A percentile compares a stretch with the other conserved stretches of the same genome.
phyloP scores from a whole-genome alignment of 1,140 invertebrate genomes.

The Drosophila serrata region DNA sequence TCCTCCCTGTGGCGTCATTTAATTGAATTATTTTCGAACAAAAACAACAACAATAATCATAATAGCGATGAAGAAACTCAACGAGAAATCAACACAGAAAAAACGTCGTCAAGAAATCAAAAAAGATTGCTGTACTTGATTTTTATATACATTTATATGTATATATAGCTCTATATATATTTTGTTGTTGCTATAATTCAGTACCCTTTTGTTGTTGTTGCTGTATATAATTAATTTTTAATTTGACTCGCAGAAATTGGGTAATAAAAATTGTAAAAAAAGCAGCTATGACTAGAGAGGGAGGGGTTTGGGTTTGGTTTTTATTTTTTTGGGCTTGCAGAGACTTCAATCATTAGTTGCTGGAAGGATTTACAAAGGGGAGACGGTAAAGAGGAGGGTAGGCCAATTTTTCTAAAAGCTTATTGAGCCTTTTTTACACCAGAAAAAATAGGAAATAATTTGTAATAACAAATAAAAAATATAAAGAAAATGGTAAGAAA shows the following conservation, averaged over 20 bases:
- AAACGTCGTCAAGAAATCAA: constrained; percentile 76
- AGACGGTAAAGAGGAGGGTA: not conserved
- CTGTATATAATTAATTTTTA: constrained; percentile 80
- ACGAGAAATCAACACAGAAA: constrained; percentile 41
- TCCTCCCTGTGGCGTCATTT: constrained; percentile 68
- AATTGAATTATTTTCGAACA: constrained; percentile 82
- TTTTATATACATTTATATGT: constrained; percentile 14
- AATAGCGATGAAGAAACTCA: constrained; percentile 10
- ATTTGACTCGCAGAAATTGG: constrained; percentile 80
- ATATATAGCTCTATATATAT: constrained; percentile 1
- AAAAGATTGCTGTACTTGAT: constrained; percentile 55
- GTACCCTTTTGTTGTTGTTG: constrained; percentile 48
- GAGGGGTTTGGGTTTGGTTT: not conserved
- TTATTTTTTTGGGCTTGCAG: too few species aligned
- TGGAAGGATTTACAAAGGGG: constrained; percentile 1
- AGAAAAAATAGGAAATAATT: not conserved
- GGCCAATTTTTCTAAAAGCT: constrained; percentile 8
- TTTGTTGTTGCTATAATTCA: constrained; percentile 34
- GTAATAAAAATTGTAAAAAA: constrained; percentile 77
- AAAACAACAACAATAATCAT: constrained; percentile 67
- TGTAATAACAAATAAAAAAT: too few species aligned
- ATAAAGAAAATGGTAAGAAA: not conserved
- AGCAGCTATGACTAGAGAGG: not conserved
- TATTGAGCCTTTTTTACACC: constrained; percentile 16
- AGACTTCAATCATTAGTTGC: constrained; percentile 38